Evolutionary conservation across 2,113 vertebrate species (phyloP).

Genomic region (Labrus mixtus): DNA sequence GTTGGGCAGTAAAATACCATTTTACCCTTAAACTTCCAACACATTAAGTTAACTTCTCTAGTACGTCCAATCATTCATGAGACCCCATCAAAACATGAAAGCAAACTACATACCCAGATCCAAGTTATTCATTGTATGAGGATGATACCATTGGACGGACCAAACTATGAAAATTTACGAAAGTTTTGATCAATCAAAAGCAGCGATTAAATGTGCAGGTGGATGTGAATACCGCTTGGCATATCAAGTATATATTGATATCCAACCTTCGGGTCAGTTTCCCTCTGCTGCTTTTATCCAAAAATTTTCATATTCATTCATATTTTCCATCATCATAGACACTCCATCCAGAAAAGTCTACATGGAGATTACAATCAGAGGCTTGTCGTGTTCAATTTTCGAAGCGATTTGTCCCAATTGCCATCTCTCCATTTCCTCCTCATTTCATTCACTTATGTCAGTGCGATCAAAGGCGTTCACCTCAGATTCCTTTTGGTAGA

Average conservation of each 20-base stretch:
- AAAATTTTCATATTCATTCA: slow-evolving; percentile 70
- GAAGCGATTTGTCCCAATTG: slow-evolving; percentile 81
- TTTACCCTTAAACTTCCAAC: background rate
- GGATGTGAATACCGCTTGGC: background rate
- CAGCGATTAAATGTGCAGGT: background rate
- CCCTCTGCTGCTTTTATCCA: slow-evolving; percentile 6
- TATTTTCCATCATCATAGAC: slow-evolving; percentile 64
- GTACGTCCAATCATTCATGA: background rate
- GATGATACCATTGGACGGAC: background rate
- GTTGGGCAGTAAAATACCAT: background rate
- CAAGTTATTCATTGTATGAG: no score
- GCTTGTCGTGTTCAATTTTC: slow-evolving; percentile 81
- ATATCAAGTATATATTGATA: slow-evolving; percentile 6
- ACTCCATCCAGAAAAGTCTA: slow-evolving; percentile 67
- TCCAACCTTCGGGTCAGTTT: slow-evolving; percentile 15
- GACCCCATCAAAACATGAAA: background rate
- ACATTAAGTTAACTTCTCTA: background rate
- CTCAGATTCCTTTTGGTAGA: slow-evolving; percentile 52
- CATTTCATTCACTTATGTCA: slow-evolving; percentile 80
- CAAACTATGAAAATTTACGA: background rate
- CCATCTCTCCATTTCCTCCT: slow-evolving; percentile 75
- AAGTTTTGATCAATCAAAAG: background rate
- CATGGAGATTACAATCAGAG: slow-evolving; percentile 83
- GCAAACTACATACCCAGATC: background rate
- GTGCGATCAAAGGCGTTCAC: slow-evolving; percentile 74